phyloP scores from a whole-genome alignment of 2,797 vertebrate species.

The Macrochelys suwanniensis region DNA sequence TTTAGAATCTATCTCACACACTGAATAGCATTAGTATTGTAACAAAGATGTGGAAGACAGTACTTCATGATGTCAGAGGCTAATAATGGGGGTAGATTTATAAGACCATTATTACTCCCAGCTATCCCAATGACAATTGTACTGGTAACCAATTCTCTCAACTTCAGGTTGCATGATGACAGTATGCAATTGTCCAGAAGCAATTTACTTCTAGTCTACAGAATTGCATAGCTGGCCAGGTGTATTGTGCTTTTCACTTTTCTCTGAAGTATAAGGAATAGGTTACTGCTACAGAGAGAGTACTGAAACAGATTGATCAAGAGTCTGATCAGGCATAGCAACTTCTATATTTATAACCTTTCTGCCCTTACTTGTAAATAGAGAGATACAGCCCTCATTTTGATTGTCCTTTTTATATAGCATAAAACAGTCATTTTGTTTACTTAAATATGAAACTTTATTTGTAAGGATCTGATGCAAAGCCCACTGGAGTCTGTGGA shows the following conservation, averaged over 20 bases:
- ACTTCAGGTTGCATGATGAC: neutral
- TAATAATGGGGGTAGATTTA: neutral
- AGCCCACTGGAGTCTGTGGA: neutral
- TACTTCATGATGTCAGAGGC: neutral
- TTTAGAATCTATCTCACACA: neutral
- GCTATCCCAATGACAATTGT: neutral
- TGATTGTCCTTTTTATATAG: fast-evolving
- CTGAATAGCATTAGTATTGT: neutral
- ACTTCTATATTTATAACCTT: neutral
- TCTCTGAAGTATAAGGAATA: neutral
- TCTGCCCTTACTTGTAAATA: neutral
- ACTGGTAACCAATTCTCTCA: neutral
- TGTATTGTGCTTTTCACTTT: neutral
- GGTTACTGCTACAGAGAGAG: neutral
- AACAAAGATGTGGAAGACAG: neutral
- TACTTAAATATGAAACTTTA: neutral
- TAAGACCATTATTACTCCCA: neutral
- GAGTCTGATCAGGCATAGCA: neutral
- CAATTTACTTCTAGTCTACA: neutral
- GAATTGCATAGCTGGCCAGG: neutral
- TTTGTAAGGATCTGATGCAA: neutral
- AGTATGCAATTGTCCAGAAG: neutral
- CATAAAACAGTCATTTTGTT: neutral
- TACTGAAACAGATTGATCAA: neutral
- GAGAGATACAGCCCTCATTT: fast-evolving